phyloP scores from a whole-genome alignment of 1,140 invertebrate genomes.

The Carcinoscorpius rotundicauda region DNA sequence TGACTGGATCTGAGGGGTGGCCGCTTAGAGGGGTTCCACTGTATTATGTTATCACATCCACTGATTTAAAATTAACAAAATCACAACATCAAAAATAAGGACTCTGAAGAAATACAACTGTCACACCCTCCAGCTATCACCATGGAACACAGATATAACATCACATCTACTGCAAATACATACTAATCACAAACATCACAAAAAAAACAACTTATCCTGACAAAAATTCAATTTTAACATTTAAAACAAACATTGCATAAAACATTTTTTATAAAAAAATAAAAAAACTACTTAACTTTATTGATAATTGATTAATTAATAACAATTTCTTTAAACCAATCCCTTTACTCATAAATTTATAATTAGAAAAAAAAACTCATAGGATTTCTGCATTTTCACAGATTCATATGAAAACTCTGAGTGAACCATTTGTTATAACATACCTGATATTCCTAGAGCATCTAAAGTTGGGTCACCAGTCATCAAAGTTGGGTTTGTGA shows the following conservation, averaged over 20 bases:
- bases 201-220: no score
- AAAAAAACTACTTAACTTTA: conserved; percentile 15
- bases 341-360: not conserved
- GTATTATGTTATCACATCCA: no score
- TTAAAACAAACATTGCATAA: conserved; percentile 33
- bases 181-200: no score
- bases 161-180: no score
- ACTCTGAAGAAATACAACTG: no score
- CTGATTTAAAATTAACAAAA: no score
- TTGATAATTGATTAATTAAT: not conserved
- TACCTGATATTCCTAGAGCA: conserved; percentile 23
- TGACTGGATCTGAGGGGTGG: no score
- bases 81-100: no score
- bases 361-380: not conserved
- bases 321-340: not conserved
- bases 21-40: no score
- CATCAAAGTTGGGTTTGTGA: conserved; percentile 92
- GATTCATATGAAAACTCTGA: not conserved
- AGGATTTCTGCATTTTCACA: not conserved
- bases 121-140: no score
- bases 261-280: conserved; percentile 38
- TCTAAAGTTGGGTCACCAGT: conserved; percentile 70
- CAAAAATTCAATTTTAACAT: no score
- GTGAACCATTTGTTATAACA: not conserved
- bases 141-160: no score